Conservation (phyloP, 2,113 vertebrate species). For the Lophura nycthemera region DNA sequence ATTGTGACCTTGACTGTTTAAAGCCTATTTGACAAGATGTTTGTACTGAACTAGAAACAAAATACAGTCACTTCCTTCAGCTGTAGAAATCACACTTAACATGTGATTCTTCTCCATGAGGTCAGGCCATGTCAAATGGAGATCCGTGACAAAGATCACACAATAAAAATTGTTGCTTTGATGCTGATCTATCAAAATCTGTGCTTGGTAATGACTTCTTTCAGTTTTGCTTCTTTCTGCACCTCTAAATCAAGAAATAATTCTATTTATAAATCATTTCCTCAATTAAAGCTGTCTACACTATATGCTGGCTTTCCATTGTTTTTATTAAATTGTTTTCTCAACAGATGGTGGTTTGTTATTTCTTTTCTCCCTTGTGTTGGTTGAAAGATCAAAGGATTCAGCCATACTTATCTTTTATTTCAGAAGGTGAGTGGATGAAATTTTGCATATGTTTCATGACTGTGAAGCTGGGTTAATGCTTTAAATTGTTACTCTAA, state of each 20-base stretch:
- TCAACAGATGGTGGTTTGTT: conserved; percentile 66
- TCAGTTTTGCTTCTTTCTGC: conserved; percentile 6
- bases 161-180: conserved; percentile 7
- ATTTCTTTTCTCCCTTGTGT: not conserved
- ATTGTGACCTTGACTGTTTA: not conserved
- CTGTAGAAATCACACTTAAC: conserved; percentile 20
- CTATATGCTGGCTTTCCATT: conserved; percentile 38
- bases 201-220: not conserved
- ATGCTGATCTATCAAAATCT: not conserved
- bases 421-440: conserved; percentile 62
- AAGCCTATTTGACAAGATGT: conserved; percentile 41
- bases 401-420: conserved; percentile 47
- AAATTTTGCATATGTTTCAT: conserved; percentile 63
- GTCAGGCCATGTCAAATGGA: conserved; percentile 20
- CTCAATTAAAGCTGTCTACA: conserved; percentile 46
- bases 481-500: conserved; percentile 68
- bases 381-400: conserved; percentile 71
- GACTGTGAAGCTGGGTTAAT: conserved; percentile 15
- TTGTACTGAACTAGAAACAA: conserved; percentile 23
- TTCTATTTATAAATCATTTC: conserved; percentile 54
- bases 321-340: conserved; percentile 63
- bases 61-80: conserved; percentile 46
- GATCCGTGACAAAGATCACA: not conserved
- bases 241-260: conserved; percentile 42
- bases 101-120: not conserved